phyloP scores from a whole-genome alignment of 37 sponge, comb jelly and placozoan genomes.

The Haliclona indistincta region DNA sequence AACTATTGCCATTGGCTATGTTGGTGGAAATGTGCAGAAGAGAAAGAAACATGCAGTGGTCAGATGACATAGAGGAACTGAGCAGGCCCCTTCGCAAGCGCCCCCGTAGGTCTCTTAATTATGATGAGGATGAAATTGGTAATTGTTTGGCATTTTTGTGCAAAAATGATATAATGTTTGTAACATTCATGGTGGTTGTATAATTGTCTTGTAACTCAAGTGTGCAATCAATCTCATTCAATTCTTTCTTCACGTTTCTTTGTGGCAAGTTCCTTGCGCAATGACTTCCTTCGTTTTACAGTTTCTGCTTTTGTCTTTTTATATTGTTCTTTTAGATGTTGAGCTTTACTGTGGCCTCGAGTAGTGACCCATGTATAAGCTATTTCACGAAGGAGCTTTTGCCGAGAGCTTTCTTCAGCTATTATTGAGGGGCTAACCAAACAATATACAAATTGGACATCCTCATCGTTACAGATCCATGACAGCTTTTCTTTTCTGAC shows the following conservation, averaged over 20 bases:
- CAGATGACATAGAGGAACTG: background rate
- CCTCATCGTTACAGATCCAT: slow-evolving; percentile 11
- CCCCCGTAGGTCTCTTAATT: too few species aligned
- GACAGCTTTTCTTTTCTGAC: slow-evolving; percentile 9
- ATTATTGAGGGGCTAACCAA: background rate
- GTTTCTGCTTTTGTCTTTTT: background rate
- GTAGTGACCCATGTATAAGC: slow-evolving; percentile 2
- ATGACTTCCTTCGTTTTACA: background rate
- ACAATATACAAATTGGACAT: background rate
- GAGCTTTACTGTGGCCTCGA: background rate
- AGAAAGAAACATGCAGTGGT: slow-evolving; percentile 1
- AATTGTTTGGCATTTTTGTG: too few species aligned
- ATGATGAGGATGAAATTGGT: too few species aligned
- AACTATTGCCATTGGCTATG: slow-evolving; percentile 2
- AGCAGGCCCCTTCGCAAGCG: slow-evolving; percentile 6
- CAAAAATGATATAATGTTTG: too few species aligned
- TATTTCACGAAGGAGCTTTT: background rate
- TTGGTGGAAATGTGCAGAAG: background rate
- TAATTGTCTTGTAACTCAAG: too few species aligned
- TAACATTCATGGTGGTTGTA: too few species aligned
- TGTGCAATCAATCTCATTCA: too few species aligned
- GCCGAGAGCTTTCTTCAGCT: background rate
- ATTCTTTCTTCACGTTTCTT: too few species aligned
- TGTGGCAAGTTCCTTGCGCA: background rate
- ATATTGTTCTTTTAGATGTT: background rate